Percentiles rank a stretch among this genome's conserved stretches.
phyloP scores from a whole-genome alignment of 2,888 invertebrate species.

The Zootermopsis nevadensis region DNA sequence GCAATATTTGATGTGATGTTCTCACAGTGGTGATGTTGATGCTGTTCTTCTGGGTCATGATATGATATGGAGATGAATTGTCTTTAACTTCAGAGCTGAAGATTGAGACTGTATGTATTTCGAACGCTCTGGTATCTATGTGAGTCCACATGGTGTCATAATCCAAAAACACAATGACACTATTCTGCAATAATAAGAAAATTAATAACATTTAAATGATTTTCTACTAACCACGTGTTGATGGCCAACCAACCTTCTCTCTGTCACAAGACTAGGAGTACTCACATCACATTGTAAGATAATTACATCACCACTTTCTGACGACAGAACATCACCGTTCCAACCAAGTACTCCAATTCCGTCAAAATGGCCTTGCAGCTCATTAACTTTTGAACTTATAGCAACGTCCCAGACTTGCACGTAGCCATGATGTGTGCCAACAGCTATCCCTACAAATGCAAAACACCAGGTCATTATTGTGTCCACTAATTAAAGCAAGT shows the following conservation, averaged over 20 bases:
- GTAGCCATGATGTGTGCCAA: conserved; percentile 97
- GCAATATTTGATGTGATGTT: no score
- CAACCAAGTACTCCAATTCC: conserved; percentile 95
- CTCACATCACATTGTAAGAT: conserved; percentile 96
- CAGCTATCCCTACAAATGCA: conserved; percentile 81
- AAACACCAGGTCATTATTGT: background rate
- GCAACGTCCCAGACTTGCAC: conserved; percentile 99
- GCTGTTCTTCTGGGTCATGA: no score
- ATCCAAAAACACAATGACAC: no score
- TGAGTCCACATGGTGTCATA: no score
- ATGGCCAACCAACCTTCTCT: no score
- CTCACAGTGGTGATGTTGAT: no score
- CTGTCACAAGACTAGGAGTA: conserved; percentile 80
- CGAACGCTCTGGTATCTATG: no score
- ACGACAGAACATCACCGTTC: conserved; percentile 95
- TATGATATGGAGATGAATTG: no score
- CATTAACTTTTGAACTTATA: conserved; percentile 89
- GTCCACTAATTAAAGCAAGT: no score
- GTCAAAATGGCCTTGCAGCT: conserved; percentile 91
- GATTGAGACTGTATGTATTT: no score
- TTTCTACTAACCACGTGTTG: conserved; percentile 88
- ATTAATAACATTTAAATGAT: background rate
- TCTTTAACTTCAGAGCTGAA: no score
- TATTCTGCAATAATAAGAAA: no score
- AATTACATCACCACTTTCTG: conserved; percentile 93